Evolutionary conservation across 2,888 invertebrate genomes (phyloP), one percentile per base, ranked within the genome.

Genomic region (Creontiades dilutus): DNA sequence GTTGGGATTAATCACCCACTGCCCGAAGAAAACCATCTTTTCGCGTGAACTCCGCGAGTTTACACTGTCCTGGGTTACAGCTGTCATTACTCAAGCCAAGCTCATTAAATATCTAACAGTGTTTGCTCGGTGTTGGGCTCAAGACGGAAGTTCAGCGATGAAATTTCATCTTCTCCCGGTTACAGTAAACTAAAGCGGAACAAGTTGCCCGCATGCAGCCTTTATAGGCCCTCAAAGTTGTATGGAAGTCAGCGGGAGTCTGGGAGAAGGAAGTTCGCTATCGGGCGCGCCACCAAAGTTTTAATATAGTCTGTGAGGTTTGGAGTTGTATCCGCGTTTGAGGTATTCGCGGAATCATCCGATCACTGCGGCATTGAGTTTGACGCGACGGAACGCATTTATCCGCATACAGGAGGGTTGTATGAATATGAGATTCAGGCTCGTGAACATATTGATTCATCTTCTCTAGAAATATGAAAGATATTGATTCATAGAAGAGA

Each of bases 61-160:
- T 78, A 47, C 78, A 78, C 28, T 78, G 47, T 5, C 76, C 16
- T 46, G 46, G 13, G 16, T 78, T 78, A 78, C 78, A n/a, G 46
- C 78, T 78, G 78, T 78, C 78, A 78, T 78, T 78, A 78, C 47
- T 78, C 28, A 78, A 78, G 68, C 46, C 46, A 47, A 47, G 47
- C 78, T 78, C 78, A 78, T 46, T 78, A 78, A 68, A 78, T 78
- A 78, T 78, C 78, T 78, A 78, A 78, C 78, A 46, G 78, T 78
- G 78, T 78, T 78, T 78, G 78, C 78, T 11, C 78, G 46, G 11
- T 76, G 28, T 76, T 46, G 78, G 23, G 46, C 78, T 47, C 78
- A 37, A 78, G 78, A 78, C 46, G 78, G 78, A 78, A 78, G 78
- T 78, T 78, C 78, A 78, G 78, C 47, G 78, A 78, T 78, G 78